Base-by-base conservation (phyloP, 2,113 vertebrate species). In the Pygoscelis antarcticus region DNA sequence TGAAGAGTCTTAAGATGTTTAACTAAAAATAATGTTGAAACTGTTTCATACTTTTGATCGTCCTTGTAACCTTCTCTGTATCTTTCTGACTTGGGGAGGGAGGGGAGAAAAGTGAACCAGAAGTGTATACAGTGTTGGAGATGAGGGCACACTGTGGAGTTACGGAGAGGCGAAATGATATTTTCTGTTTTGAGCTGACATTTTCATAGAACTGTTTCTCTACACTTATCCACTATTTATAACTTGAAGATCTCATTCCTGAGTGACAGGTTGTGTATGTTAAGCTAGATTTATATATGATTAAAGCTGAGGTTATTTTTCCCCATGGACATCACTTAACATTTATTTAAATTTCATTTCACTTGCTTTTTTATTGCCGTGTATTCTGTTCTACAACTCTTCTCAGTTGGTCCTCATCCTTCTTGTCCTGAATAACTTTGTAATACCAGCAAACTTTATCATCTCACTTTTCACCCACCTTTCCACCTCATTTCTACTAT, bases 331-430 rank as follows among this genome's bases (percentile, higher is more conserved):
- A 36, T 74, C 40, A n/a, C 26, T 71, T 83, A 72, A 54, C 15
- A n/a, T 81, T 83, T 94, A 69, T 87, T 89, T 96, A 68, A 22
- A 65, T 81, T 93, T 83, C 11, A 70, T 65, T 89, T 94, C 10
- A 58, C 25, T 57, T 82, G 7, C 1, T 76, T 55, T 91, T 93
- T 89, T 60, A 22, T 77, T 77, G 57, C n/a, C 29, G 65, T 57
- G 11, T 21, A 23, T 65, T 83, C 27, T 46, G 29, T 83, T 89
- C 64, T 80, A 68, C 62, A 89, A 0, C 25, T 79, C 38, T 79
- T 83, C 47, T 86, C 64, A 69, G 21, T 2, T 86, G 58, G 6
- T 69, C 44, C 20, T 72, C 44, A 42, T 84, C 20, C 34, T 79
- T 75, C 22, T 87, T 69, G 29, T 77, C 25, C 40, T 87, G 40